These are phyloP conservation scores for Neodiprion pinetum DNA, from an alignment of 1,140 invertebrate genomes.

Conservation along the genomic window DNA sequence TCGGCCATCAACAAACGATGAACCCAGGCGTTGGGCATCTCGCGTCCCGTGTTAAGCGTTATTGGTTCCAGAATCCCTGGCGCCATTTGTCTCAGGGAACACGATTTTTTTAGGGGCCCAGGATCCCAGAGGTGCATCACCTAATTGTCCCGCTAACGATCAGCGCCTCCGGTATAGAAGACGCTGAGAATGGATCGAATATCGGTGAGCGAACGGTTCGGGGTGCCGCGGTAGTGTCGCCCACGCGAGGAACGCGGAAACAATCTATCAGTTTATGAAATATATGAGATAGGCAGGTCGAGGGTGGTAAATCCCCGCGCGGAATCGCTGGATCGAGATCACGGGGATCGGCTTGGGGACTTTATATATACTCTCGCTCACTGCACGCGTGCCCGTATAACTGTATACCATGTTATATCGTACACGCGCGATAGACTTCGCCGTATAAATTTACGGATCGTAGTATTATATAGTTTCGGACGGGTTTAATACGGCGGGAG, in stretches of 20 bases:
- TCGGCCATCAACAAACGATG: too few species aligned
- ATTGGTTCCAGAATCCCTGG: slow-evolving; percentile 4
- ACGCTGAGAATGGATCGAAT: too few species aligned
- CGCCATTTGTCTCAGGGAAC: slow-evolving; percentile 32
- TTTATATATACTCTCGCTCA: too few species aligned
- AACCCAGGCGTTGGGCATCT: too few species aligned
- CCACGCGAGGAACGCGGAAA: too few species aligned
- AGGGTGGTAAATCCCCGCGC: neutral
- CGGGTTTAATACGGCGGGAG: slow-evolving; percentile 40
- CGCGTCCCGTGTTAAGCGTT: neutral
- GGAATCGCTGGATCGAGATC: neutral
- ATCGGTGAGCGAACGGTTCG: too few species aligned
- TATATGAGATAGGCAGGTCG: too few species aligned
- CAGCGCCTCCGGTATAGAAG: neutral
- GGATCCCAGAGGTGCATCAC: slow-evolving; percentile 39
- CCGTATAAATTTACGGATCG: neutral
- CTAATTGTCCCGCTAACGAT: slow-evolving; percentile 40
- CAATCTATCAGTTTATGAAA: slow-evolving; percentile 1
- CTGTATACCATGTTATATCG: too few species aligned
- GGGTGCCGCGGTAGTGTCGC: too few species aligned
- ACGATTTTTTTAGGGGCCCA: neutral
- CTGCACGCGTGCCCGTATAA: too few species aligned
- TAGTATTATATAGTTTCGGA: slow-evolving; percentile 24
- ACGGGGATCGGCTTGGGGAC: too few species aligned
- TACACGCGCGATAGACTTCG: neutral